Percentiles rank a stretch among this genome's conserved stretches.
Conservation (phyloP, 2,888 invertebrate species). For the Drosophila formosana region DNA sequence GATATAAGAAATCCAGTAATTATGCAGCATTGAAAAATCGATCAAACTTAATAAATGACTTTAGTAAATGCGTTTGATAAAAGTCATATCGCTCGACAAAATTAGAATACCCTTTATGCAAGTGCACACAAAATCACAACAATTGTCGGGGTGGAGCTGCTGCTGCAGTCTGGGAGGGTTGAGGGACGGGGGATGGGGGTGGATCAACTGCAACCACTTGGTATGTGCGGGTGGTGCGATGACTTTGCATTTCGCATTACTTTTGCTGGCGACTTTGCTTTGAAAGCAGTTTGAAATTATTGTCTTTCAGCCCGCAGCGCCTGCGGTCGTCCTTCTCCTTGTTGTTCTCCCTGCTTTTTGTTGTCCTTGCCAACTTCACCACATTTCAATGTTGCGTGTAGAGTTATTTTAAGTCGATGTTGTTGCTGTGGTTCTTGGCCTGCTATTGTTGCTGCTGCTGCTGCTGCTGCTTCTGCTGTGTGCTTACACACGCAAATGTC, state of each 20-base stretch:
- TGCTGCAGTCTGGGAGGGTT: constrained; percentile 6
- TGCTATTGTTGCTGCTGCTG: constrained; percentile 16
- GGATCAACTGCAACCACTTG: constrained; percentile 54
- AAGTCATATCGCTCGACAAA: background rate
- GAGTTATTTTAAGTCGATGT: constrained; percentile 70
- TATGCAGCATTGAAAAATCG: no score
- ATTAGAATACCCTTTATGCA: background rate
- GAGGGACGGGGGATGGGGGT: background rate
- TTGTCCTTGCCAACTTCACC: constrained; percentile 45
- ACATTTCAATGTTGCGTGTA: constrained; percentile 79
- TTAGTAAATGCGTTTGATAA: background rate
- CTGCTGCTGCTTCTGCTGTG: constrained; percentile 31
- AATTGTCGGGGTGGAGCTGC: constrained; percentile 61
- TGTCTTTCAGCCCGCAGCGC: constrained; percentile 50
- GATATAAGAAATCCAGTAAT: no score
- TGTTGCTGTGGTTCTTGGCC: constrained; percentile 38
- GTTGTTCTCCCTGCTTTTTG: constrained; percentile 6
- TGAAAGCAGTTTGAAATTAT: constrained; percentile 78
- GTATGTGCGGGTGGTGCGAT: constrained; percentile 58
- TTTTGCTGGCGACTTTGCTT: constrained; percentile 72
- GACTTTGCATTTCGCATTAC: constrained; percentile 81
- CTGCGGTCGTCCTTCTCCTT: constrained; percentile 3
- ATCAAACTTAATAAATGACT: background rate
- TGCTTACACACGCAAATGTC: constrained; percentile 79
- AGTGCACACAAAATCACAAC: constrained; percentile 65